Evolutionary conservation across 2,797 vertebrate genomes (phyloP).

Genomic region (Microcaecilia unicolor): DNA sequence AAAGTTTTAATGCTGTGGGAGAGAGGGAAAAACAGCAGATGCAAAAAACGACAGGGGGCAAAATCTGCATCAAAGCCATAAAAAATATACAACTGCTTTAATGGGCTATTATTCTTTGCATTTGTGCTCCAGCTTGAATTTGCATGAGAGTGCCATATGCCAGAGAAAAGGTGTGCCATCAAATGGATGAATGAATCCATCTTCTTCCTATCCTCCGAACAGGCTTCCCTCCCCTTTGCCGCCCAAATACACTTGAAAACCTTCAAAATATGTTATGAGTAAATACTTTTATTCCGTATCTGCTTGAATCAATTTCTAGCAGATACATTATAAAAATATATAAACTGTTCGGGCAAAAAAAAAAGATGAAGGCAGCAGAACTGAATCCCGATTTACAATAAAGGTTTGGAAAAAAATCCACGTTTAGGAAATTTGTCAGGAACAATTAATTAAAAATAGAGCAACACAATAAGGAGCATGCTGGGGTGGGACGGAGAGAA

Average conservation of each 20-base stretch:
- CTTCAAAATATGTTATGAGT: not conserved
- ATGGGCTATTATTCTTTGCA: slow-evolving; percentile 68
- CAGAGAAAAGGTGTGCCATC: slow-evolving; percentile 47
- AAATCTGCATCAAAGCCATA: slow-evolving; percentile 57
- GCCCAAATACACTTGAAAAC: not conserved
- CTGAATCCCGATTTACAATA: slow-evolving; percentile 7
- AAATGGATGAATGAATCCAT: slow-evolving; percentile 18
- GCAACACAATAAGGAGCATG: slow-evolving; percentile 6
- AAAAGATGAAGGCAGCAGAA: slow-evolving; percentile 2
- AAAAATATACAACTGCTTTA: slow-evolving; percentile 67
- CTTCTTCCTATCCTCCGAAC: slow-evolving; percentile 13
- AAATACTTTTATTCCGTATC: not conserved
- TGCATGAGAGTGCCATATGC: slow-evolving; percentile 52
- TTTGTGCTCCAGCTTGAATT: slow-evolving; percentile 53
- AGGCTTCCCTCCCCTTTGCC: not conserved
- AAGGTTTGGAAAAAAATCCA: slow-evolving; percentile 14
- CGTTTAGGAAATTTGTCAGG: slow-evolving; percentile 14
- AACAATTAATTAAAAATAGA: slow-evolving; percentile 37
- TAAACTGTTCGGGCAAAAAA: not conserved
- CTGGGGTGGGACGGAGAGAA: slow-evolving; percentile 20
- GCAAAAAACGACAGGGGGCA: slow-evolving; percentile 58
- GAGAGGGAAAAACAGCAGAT: slow-evolving; percentile 58
- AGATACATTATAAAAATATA: slow-evolving; percentile 20
- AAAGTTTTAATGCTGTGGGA: slow-evolving; percentile 53
- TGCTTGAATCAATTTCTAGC: slow-evolving; percentile 1